These are phyloP conservation scores for Prionailurus bengalensis DNA, from an alignment of 2,113 vertebrate species.

Conservation along the genomic window DNA sequence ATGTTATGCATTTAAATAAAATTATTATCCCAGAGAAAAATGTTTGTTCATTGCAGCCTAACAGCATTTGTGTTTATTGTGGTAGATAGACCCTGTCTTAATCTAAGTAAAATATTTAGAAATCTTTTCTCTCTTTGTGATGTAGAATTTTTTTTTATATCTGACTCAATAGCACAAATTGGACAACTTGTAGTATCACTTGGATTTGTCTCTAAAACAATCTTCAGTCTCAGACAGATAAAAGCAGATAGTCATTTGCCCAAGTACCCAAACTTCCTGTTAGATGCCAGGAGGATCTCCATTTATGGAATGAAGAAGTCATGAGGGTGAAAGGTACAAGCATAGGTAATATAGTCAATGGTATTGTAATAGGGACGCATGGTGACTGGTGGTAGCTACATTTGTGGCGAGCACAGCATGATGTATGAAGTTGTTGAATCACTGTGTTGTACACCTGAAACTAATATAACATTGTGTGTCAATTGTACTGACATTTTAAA, in stretches of 20 bases:
- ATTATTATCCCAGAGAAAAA: slow-evolving; percentile 39
- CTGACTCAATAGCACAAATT: neutral
- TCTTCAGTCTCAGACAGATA: neutral
- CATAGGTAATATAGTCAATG: neutral
- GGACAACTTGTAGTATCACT: slow-evolving; percentile 3
- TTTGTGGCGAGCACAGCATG: neutral
- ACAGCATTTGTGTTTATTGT: neutral
- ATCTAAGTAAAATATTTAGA: neutral
- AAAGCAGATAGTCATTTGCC: neutral
- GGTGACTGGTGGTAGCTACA: neutral
- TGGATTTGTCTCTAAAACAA: neutral
- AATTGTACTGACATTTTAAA: neutral
- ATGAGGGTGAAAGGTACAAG: neutral
- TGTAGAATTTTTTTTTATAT: neutral
- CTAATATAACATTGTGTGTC: neutral
- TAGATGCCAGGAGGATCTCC: neutral
- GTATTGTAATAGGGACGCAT: neutral
- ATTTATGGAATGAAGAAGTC: neutral
- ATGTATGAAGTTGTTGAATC: neutral
- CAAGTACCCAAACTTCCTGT: neutral
- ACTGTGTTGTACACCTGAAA: neutral
- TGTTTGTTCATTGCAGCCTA: neutral
- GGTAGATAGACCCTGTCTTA: neutral
- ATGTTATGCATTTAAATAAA: neutral
- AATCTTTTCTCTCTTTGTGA: slow-evolving; percentile 8